A percentile compares a stretch with the other conserved stretches of the same genome.
These are phyloP conservation scores for Sinhomidia bicolor DNA, from an alignment of 2,888 invertebrate genomes.

Conservation along the genomic window DNA sequence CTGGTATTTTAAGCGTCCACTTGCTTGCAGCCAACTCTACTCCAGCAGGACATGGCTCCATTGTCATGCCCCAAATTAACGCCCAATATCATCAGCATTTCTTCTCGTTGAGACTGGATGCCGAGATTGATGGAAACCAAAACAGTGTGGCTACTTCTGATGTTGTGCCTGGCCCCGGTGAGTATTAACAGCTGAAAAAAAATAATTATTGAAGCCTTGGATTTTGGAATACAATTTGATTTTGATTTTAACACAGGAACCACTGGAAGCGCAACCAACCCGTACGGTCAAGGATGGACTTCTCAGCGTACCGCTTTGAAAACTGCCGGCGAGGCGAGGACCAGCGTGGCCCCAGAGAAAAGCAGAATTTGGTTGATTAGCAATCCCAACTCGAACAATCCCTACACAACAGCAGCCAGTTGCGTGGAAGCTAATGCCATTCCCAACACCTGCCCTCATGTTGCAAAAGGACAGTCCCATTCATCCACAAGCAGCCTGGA, in stretches of 20 bases:
- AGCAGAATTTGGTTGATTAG: slow-evolving; percentile 63
- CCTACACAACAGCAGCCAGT: slow-evolving; percentile 50
- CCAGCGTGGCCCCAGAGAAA: slow-evolving; percentile 32
- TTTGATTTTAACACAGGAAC: slow-evolving; percentile 57
- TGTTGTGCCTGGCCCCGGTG: too few species aligned
- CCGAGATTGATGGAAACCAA: slow-evolving; percentile 68
- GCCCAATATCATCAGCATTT: slow-evolving; percentile 73
- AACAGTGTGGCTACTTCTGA: slow-evolving; percentile 66
- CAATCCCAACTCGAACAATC: slow-evolving; percentile 44
- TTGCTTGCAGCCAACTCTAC: slow-evolving; percentile 31
- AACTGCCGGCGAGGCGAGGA: slow-evolving; percentile 53
- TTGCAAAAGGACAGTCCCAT: slow-evolving; percentile 66
- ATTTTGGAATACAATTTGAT: too few species aligned
- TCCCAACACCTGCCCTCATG: slow-evolving; percentile 32
- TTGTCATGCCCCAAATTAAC: slow-evolving; percentile 49
- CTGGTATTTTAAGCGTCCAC: slow-evolving; percentile 62
- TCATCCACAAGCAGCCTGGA: slow-evolving; percentile 47
- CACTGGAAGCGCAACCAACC: slow-evolving; percentile 69
- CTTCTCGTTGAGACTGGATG: slow-evolving; percentile 59
- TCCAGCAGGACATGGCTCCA: slow-evolving; percentile 18
- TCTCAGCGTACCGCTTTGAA: slow-evolving; percentile 18
- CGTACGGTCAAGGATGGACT: slow-evolving; percentile 73
- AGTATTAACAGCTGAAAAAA: too few species aligned
- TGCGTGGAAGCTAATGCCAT: slow-evolving; percentile 60
- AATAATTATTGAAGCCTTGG: too few species aligned